Conservation (phyloP, 2,797 vertebrate species). For the Okamejei kenojei region DNA sequence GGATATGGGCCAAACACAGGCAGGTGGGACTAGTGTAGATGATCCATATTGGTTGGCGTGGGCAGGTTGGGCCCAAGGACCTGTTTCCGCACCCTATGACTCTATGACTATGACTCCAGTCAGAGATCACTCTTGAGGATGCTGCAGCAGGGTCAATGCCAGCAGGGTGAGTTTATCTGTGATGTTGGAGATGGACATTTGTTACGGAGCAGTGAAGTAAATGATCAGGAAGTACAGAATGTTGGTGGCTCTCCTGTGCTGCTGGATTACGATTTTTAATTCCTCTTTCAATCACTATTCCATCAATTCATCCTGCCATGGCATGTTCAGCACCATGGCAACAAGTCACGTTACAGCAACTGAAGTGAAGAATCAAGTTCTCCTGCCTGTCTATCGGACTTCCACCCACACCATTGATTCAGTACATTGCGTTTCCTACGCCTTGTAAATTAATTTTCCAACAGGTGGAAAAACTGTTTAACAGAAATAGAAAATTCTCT, state of each 20-base stretch:
- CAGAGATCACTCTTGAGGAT: too few relatives aligned
- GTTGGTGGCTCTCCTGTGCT: neutral
- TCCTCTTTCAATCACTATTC: neutral
- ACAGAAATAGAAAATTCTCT: neutral
- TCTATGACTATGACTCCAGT: too few relatives aligned
- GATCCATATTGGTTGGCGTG: too few relatives aligned
- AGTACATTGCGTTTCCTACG: neutral
- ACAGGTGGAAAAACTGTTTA: too few relatives aligned
- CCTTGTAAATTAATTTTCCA: neutral
- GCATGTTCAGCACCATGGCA: neutral
- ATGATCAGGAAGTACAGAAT: neutral
- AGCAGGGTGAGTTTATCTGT: neutral
- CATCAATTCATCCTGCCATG: neutral
- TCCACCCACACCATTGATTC: neutral
- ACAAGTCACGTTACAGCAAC: neutral
- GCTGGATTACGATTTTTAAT: neutral
- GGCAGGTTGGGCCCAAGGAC: too few relatives aligned
- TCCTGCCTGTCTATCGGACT: neutral
- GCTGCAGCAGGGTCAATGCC: too few relatives aligned
- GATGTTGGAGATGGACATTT: neutral
- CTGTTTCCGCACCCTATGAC: too few relatives aligned
- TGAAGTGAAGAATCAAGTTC: neutral
- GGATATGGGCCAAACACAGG: too few relatives aligned
- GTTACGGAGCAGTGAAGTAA: neutral
- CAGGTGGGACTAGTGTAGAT: too few relatives aligned